Evolutionary conservation across 2,113 vertebrate species (phyloP).

Genomic region (Callipepla squamata): DNA sequence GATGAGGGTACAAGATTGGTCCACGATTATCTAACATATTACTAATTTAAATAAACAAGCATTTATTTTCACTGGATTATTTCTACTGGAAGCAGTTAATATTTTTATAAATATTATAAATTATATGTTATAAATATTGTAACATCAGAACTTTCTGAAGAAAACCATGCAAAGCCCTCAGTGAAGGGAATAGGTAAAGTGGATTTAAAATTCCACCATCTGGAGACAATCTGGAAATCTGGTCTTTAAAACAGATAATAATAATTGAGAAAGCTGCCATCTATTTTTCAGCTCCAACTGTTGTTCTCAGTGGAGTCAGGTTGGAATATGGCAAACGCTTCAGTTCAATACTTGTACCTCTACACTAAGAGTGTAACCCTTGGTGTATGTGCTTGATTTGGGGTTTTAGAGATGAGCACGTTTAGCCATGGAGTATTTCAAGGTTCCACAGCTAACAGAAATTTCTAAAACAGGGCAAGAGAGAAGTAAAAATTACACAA

Average conservation of each 20-base stretch:
- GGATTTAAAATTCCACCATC: conserved; percentile 56
- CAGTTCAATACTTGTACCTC: conserved; percentile 28
- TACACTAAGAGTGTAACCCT: background rate
- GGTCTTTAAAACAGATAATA: conserved; percentile 33
- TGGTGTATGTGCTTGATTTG: conserved; percentile 19
- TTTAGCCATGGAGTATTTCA: conserved; percentile 19
- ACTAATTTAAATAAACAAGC: conserved; percentile 23
- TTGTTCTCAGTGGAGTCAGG: conserved; percentile 30
- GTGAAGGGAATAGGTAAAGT: conserved; percentile 51
- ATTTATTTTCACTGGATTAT: conserved; percentile 8
- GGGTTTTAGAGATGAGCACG: conserved; percentile 17
- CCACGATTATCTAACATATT: background rate
- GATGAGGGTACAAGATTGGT: background rate
- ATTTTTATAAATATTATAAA: background rate
- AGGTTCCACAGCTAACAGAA: conserved; percentile 36
- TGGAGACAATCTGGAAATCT: conserved; percentile 51
- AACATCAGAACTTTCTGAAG: background rate
- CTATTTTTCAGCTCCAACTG: background rate
- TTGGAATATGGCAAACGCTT: conserved; percentile 42
- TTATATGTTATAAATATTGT: too few relatives aligned
- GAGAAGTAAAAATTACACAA: background rate
- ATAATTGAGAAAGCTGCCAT: conserved; percentile 35
- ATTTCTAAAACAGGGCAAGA: conserved; percentile 8
- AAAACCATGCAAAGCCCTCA: conserved; percentile 24
- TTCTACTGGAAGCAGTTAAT: background rate